Conservation (phyloP, 2,797 vertebrate genomes). For the Sebastes vulpes region DNA sequence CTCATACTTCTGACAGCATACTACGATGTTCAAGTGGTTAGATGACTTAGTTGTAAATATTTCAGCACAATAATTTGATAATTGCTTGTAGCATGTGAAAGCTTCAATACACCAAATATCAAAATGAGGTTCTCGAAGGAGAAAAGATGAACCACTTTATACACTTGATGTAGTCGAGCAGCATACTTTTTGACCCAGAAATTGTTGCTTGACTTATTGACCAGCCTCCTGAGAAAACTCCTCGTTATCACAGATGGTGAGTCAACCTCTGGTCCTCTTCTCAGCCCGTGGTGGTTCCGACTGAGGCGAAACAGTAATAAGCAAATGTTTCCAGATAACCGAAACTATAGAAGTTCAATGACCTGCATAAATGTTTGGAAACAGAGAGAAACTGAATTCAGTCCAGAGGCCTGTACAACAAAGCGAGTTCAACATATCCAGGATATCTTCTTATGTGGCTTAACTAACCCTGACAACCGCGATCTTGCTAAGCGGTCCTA, state of each 20-base stretch:
- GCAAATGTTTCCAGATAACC: slow-evolving; percentile 3
- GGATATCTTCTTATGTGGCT: too few relatives aligned
- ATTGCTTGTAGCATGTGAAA: background rate
- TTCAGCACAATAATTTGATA: background rate
- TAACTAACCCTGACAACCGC: too few relatives aligned
- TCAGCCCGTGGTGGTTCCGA: background rate
- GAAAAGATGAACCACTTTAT: background rate
- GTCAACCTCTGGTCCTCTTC: background rate
- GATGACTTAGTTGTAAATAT: background rate
- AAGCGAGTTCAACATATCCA: too few relatives aligned
- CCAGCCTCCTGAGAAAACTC: background rate
- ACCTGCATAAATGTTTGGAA: slow-evolving; percentile 20
- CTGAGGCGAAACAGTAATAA: slow-evolving; percentile 1
- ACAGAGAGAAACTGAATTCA: background rate
- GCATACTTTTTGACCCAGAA: background rate
- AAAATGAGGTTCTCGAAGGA: background rate
- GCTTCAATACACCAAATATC: background rate
- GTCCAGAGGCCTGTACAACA: background rate
- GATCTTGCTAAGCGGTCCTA: too few relatives aligned
- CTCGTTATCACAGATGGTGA: background rate
- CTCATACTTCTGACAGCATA: background rate
- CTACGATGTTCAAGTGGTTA: background rate
- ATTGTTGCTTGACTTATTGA: background rate
- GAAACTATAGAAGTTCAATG: slow-evolving; percentile 3
- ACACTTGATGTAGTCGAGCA: background rate